Base-by-base conservation (phyloP, 2,113 vertebrate species). In the Centrocercus urophasianus region DNA sequence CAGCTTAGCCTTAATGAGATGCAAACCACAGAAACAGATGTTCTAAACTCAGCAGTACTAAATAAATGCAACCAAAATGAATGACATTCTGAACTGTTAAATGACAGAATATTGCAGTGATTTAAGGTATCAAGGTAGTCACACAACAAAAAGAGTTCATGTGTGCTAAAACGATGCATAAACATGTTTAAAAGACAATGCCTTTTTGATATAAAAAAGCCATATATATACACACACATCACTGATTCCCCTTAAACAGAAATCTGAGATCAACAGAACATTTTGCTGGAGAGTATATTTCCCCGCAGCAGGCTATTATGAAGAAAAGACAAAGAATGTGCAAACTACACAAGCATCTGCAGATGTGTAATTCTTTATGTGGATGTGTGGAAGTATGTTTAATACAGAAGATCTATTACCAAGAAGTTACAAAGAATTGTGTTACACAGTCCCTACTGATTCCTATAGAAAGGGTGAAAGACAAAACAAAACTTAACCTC, bases 271-370 rank as follows among this genome's bases (percentile, higher is more conserved):
- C 28, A 87, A 83, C 64, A 84, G 57, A 45, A 48, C 56, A 86
- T 86, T 94, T 72, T 71, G 63, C 75, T 94, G 59, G 48, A 64
- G 73, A 73, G 86, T 94, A 36, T 47, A 93, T 36, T 90, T 86
- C 60, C 82, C 38, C 88, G 64, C 89, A 96, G 96, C 9, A 75
- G 60, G 16, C 67, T 86, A 90, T 43, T 70, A 72, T 20, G 32
- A 78, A 92, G 50, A 22, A 52, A 91, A 77, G 59, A 43, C 57
- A 70, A 48, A 94, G 70, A 91, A 88, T 21, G 85, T 82, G 67
- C 63, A 92, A 95, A 50, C 74, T 88, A 40, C 32, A 85, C 64
- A 85, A 89, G 61, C 47, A 85, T 66, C 64, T 80, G 93, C 65
- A 96, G 91, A 79, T 63, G 50, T 65, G 64, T 70, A 79, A 83